phyloP scores from a whole-genome alignment of 2,888 invertebrate genomes.

The Drosophila helvetica region DNA sequence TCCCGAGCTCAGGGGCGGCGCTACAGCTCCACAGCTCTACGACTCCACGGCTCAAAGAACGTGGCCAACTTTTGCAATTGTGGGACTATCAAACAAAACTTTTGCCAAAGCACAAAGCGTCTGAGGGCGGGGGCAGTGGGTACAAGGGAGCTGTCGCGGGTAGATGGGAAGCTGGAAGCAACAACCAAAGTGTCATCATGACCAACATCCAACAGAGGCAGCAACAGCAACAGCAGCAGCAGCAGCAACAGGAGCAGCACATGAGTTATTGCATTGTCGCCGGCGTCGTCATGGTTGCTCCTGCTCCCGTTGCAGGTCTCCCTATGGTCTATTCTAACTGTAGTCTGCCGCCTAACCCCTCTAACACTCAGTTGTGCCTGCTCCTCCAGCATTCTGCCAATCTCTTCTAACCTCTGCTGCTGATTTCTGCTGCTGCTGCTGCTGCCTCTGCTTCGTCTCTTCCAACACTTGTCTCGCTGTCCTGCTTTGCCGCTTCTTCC shows the following conservation, averaged over 20 bases:
- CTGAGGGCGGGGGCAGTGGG: background rate
- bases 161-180: slow-evolving; percentile 36
- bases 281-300: slow-evolving; percentile 39
- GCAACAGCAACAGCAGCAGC: slow-evolving; percentile 22
- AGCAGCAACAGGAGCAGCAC: slow-evolving; percentile 46
- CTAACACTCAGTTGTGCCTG: background rate
- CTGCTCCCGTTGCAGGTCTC: slow-evolving; percentile 3
- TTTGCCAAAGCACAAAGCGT: slow-evolving; percentile 61
- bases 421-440: slow-evolving; percentile 10
- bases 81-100: slow-evolving; percentile 66
- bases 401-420: slow-evolving; percentile 23
- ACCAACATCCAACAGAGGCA: slow-evolving; percentile 38
- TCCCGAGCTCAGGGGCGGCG: slow-evolving; percentile 36
- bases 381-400: slow-evolving; percentile 15
- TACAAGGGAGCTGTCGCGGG: background rate
- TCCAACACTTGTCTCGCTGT: background rate
- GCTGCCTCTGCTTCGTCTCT: background rate
- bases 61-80: slow-evolving; percentile 63
- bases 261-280: slow-evolving; percentile 74
- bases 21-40: background rate
- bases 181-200: slow-evolving; percentile 53
- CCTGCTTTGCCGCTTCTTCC: slow-evolving; percentile 5
- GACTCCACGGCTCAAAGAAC: slow-evolving; percentile 39
- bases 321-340: background rate
- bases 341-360: slow-evolving; percentile 2